A percentile compares a stretch with the other conserved stretches of the same genome.
These are phyloP conservation scores for Pygoscelis antarcticus DNA, from an alignment of 2,113 vertebrate genomes.

Conservation along the genomic window DNA sequence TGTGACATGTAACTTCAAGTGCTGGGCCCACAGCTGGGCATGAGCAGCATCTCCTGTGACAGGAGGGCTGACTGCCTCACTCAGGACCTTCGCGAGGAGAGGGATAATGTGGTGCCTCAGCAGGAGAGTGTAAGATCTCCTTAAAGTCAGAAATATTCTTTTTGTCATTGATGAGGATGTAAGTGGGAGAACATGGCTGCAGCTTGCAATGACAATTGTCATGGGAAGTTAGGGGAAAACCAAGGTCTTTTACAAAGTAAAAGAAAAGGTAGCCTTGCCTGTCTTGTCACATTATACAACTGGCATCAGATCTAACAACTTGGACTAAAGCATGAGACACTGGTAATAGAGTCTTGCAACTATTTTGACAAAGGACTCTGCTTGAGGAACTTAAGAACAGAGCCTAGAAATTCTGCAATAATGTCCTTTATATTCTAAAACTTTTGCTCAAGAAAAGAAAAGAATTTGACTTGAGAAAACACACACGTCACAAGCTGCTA, in stretches of 20 bases:
- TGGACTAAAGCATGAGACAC: not conserved
- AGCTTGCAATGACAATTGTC: constrained; percentile 55
- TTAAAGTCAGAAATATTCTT: constrained; percentile 63
- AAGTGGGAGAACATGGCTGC: constrained; percentile 47
- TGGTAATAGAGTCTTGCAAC: constrained; percentile 1
- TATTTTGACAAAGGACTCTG: not conserved
- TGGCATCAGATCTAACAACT: constrained; percentile 48
- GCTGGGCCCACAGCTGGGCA: accelerated
- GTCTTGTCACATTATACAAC: constrained; percentile 47
- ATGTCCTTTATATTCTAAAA: not conserved
- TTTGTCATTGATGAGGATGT: constrained; percentile 54
- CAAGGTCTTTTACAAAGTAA: constrained; percentile 37
- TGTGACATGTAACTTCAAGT: not conserved
- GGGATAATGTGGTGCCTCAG: not conserved
- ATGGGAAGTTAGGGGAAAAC: constrained; percentile 37
- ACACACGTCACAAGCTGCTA: not conserved
- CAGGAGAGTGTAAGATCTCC: constrained; percentile 36
- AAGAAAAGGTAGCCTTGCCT: constrained; percentile 33
- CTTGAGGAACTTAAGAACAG: not conserved
- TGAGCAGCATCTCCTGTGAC: not conserved
- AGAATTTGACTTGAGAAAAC: not conserved
- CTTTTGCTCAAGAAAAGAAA: not conserved
- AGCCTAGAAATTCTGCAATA: not conserved
- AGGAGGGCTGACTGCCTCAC: not conserved
- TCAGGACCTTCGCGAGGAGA: not conserved